Evolutionary conservation across 2,888 invertebrate genomes (phyloP), one percentile per base, ranked within the genome.

Genomic region (Blastobasis adustella): DNA sequence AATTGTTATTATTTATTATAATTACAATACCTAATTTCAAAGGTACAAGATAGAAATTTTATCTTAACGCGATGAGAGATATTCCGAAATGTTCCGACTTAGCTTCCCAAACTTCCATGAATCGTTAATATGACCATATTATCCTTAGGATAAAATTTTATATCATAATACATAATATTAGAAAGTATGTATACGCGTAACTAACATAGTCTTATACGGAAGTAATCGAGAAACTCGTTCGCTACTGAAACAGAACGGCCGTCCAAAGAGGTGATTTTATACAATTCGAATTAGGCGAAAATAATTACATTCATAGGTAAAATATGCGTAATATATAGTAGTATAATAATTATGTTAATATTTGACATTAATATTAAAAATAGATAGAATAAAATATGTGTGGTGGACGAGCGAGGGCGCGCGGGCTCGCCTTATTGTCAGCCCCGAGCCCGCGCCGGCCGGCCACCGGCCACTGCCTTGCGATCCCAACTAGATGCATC

Each of bases 351-450:
- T 83, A 87, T 80, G 80, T 83, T 85, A 85, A 85, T 86, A 86
- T 87, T 84, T 86, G 86, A 87, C 85, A 84, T 86, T 86, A 85
- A 82, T 87, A 86, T 87, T 88, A 85, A 87, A 86, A 87, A 86
- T 87, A 81, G 82, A 83, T 81, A 83, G 86, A 88, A 84, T 86
- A 84, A 86, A 87, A 85, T 84, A 86, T 87, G 83, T 85, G 82
- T 73, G 77, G 84, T 84, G 81, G 82, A 81, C 81, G 84, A 82
- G 85, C 82, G 84, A 77, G 76, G 76, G 76, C 53, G 58, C 60
- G 57, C 58, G 6, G 42, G 42, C 42, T 42, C 6, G 42, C 42
- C 5, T 9, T 54, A 54, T 56, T 23, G 23, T 23, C 23, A 23
- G 23, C 58, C 49, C 52, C 58, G 56, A 52, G 55, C 53, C 54